A percentile compares a stretch with the other conserved stretches of the same genome.
These are phyloP conservation scores for Pseudotriccus pelzelni DNA, from an alignment of 2,797 vertebrate genomes.

Conservation along the genomic window DNA sequence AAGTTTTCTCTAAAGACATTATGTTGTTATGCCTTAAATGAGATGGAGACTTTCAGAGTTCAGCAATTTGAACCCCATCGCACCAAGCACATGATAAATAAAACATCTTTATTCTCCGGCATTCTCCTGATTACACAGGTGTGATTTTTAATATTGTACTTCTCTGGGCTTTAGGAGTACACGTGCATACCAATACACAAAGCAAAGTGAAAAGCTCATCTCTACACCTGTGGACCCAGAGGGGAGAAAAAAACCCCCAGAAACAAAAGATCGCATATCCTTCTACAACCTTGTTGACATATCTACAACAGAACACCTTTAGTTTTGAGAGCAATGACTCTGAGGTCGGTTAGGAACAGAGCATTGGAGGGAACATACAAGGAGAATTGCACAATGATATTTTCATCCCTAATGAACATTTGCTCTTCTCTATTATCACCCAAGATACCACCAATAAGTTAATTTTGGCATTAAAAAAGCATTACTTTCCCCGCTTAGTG, in stretches of 20 bases:
- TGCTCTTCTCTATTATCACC: background rate
- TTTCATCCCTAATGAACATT: background rate
- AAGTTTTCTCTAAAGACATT: background rate
- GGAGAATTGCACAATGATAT: background rate
- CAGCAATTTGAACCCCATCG: background rate
- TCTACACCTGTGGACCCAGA: background rate
- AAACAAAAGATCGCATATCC: background rate
- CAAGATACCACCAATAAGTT: background rate
- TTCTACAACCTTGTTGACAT: background rate
- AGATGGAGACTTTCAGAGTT: background rate
- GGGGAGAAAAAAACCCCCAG: too few species aligned
- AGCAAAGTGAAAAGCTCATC: background rate
- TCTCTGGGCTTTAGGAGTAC: background rate
- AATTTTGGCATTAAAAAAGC: background rate
- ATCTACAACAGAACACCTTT: background rate
- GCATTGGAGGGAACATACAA: background rate
- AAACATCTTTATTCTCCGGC: background rate
- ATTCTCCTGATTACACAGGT: background rate
- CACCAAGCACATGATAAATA: background rate
- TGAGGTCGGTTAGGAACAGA: background rate
- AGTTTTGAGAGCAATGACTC: background rate
- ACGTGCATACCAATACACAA: background rate
- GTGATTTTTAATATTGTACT: background rate
- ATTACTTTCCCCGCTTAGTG: background rate
- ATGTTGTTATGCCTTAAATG: background rate